phyloP scores from a whole-genome alignment of 2,888 invertebrate species.

The Elysia crispata region DNA sequence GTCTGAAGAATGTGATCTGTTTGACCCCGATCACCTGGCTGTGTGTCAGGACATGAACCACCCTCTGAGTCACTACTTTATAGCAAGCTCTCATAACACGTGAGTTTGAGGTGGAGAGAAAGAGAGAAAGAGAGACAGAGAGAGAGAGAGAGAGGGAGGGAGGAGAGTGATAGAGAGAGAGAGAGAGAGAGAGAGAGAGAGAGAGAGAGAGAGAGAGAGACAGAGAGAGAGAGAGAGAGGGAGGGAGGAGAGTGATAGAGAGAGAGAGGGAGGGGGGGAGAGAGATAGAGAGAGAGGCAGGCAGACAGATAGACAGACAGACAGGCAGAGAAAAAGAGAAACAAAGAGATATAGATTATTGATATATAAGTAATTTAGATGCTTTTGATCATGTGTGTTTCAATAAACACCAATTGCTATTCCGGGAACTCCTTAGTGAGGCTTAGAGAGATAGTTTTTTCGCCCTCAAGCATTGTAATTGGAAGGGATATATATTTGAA shows the following conservation, averaged over 20 bases:
- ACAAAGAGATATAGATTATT: too few relatives aligned
- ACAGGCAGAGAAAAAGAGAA: too few relatives aligned
- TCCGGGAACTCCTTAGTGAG: too few relatives aligned
- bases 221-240: not conserved
- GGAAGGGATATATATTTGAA: too few relatives aligned
- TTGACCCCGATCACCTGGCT: conserved; percentile 78
- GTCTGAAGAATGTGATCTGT: conserved; percentile 79
- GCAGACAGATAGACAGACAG: too few relatives aligned
- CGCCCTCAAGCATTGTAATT: too few relatives aligned
- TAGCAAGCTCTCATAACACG: conserved; percentile 80
- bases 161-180: not conserved
- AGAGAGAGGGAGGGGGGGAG: too few relatives aligned
- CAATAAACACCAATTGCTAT: not conserved
- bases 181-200: conserved; percentile 18
- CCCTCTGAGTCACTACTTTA: conserved; percentile 80
- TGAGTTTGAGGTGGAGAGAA: conserved; percentile 63
- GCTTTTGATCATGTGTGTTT: too few relatives aligned
- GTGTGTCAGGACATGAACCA: conserved; percentile 81
- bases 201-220: conserved; percentile 25
- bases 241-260: not conserved
- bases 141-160: not conserved
- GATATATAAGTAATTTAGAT: too few relatives aligned
- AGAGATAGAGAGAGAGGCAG: too few relatives aligned
- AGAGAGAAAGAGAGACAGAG: not conserved
- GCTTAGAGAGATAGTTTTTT: too few relatives aligned